phyloP scores from a whole-genome alignment of 2,888 invertebrate species.

The Troilus luridus region DNA sequence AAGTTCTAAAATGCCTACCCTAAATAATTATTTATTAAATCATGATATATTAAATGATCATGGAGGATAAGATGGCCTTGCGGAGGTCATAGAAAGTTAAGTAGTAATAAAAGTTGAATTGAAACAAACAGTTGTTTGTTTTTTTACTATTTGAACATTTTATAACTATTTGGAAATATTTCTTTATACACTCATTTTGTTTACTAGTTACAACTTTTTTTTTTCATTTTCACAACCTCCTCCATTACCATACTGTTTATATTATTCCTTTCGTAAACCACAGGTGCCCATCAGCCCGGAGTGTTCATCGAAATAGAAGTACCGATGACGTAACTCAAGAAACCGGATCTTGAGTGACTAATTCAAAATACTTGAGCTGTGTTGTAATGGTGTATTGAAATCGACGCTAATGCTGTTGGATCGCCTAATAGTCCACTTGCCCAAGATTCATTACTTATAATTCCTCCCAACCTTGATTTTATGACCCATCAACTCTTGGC shows the following conservation, averaged over 20 bases:
- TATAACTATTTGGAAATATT: too few species aligned
- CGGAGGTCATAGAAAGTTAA: too few species aligned
- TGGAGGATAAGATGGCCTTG: too few species aligned
- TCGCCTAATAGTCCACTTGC: background rate
- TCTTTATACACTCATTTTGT: background rate
- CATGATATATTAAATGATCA: too few species aligned
- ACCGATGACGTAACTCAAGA: background rate
- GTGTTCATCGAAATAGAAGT: slow-evolving; percentile 11
- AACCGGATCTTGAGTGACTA: slow-evolving; percentile 48
- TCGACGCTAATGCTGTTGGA: background rate
- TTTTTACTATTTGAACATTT: too few species aligned
- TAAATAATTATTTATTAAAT: too few species aligned
- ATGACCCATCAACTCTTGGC: background rate
- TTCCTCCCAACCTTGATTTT: background rate
- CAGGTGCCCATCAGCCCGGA: slow-evolving; percentile 5
- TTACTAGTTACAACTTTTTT: background rate
- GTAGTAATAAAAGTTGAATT: too few species aligned
- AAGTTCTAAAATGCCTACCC: background rate
- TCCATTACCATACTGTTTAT: background rate
- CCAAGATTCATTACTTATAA: slow-evolving; percentile 4
- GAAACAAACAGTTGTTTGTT: too few species aligned
- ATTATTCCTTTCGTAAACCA: background rate
- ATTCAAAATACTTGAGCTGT: slow-evolving; percentile 12
- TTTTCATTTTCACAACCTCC: background rate
- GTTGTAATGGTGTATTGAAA: slow-evolving; percentile 10